Base-by-base conservation (phyloP, 1,140 invertebrate genomes). In the Phenacoccus solenopsis region DNA sequence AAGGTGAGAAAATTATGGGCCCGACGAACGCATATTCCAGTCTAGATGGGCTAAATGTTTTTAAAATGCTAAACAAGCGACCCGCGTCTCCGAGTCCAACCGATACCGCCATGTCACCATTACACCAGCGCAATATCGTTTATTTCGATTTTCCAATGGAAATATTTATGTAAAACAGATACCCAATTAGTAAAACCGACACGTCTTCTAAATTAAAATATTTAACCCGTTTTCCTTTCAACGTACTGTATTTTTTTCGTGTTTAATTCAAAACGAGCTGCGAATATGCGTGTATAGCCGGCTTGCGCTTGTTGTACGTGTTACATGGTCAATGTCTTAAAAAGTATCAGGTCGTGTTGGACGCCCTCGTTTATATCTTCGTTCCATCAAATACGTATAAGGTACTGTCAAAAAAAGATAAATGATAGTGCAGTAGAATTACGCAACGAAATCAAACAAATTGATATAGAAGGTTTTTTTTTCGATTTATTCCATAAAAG, bases 311-410 rank as follows among this genome's bases (percentile, higher is more conserved):
- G n/a, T n/a, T n/a, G n/a, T n/a, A n/a, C n/a, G 38, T 16, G 38
- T 49, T 49, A 49, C 38, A 49, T 49, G 38, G 38, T 49, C 38
- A 49, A 49, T 49, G 38, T 49, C 38, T 49, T 49, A 49, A 49
- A 49, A 49, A 49, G 38, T 49, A 49, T 49, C 12, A 49, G 38
- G 38, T 49, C 38, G 38, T 49, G 38, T 49, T 49, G 12, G 20
- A 49, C 38, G 38, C 38, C 38, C 38, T 49, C 38, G 12, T 49
- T 49, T 49, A n/a, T 49, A n/a, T n/a, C 38, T 49, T 49, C 38
- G 38, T 49, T 49, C 38, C 20, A n/a, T 49, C 38, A 49, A 49
- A 49, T 49, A 49, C 16, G n/a, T n/a, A n/a, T n/a, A n/a, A n/a
- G n/a, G n/a, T n/a, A n/a, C n/a, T n/a, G n/a, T n/a, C n/a, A n/a